A percentile compares a stretch with the other conserved stretches of the same genome.
These are phyloP conservation scores for Anticlea derivata DNA, from an alignment of 2,888 invertebrate genomes.

Conservation along the genomic window DNA sequence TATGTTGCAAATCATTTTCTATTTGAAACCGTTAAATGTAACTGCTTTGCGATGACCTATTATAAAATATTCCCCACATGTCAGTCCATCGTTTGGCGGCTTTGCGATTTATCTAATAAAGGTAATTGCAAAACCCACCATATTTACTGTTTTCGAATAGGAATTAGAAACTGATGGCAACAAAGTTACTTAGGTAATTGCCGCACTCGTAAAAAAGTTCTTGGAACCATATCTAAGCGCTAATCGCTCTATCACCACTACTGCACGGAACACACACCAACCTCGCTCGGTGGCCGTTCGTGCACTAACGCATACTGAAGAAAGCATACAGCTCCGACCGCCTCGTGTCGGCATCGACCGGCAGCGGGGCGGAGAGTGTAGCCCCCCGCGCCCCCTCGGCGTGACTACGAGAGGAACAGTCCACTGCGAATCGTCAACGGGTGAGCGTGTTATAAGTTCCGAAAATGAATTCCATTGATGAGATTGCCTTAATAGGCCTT, in stretches of 20 bases:
- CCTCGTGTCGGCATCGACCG: conserved; percentile 21
- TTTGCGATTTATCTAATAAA: too few relatives aligned
- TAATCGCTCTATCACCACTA: neutral
- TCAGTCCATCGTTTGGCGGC: too few relatives aligned
- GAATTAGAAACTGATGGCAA: too few relatives aligned
- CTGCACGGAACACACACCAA: neutral
- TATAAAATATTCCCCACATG: too few relatives aligned
- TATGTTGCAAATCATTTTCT: too few relatives aligned
- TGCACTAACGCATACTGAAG: conserved; percentile 18
- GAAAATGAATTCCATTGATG: conserved; percentile 15
- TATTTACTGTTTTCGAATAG: too few relatives aligned
- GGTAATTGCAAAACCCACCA: too few relatives aligned
- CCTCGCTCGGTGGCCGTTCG: neutral
- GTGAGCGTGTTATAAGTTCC: conserved; percentile 3
- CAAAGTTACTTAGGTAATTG: too few relatives aligned
- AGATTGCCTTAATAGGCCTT: conserved; percentile 8
- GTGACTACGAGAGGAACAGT: conserved; percentile 1
- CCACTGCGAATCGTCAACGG: neutral
- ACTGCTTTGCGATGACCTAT: too few relatives aligned
- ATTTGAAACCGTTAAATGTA: too few relatives aligned
- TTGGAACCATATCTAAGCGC: too few relatives aligned
- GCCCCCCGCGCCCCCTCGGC: neutral
- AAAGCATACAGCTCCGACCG: conserved; percentile 15
- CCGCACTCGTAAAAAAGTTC: too few relatives aligned
- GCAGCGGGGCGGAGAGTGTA: neutral